Conservation (phyloP, 2,797 vertebrate genomes). For the Heterohyrax brucei region DNA sequence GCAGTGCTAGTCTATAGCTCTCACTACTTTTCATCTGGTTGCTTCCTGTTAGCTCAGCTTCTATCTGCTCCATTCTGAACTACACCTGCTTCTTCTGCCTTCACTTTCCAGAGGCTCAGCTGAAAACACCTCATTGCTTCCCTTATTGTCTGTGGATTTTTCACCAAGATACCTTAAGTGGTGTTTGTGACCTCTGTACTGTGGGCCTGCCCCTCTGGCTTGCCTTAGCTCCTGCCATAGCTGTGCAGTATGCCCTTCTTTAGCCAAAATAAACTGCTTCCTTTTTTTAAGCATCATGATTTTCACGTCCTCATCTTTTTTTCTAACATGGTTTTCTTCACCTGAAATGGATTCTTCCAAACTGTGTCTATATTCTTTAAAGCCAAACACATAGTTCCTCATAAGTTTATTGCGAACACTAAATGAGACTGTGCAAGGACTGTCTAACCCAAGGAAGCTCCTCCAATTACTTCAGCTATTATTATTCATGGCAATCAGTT, state of each 20-base stretch:
- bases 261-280: background rate
- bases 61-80: conserved; percentile 21
- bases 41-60: background rate
- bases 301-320: background rate
- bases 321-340: background rate
- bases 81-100: background rate
- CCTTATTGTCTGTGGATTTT: conserved; percentile 12
- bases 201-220: background rate
- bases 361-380: background rate
- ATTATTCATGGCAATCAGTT: background rate
- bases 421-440: background rate
- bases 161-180: background rate
- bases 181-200: background rate
- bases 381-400: background rate
- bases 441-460: background rate
- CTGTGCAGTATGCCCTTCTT: background rate
- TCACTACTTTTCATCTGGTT: background rate
- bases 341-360: conserved; percentile 35
- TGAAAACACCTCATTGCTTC: background rate
- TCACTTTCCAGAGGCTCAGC: background rate
- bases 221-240: background rate
- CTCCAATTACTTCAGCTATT: background rate
- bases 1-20: background rate
- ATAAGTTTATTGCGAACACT: background rate
- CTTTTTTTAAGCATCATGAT: background rate